Conservation (phyloP, 2,113 vertebrate genomes). For the Eidolon helvum region DNA sequence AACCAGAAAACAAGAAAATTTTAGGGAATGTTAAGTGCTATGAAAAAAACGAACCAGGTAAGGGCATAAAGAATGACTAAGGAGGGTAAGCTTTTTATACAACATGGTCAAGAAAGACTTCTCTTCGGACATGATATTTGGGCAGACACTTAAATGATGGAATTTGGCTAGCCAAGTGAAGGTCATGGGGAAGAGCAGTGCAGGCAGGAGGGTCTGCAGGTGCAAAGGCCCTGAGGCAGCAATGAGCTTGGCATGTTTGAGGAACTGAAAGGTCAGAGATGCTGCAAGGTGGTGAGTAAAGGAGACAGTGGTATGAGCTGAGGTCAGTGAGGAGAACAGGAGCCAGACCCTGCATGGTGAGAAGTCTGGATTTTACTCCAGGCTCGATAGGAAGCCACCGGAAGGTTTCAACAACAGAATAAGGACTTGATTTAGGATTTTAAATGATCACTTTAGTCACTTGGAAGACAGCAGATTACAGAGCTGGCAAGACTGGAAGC, state of each 20-base stretch:
- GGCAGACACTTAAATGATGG: neutral
- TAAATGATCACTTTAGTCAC: neutral
- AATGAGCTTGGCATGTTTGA: neutral
- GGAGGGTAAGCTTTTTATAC: neutral
- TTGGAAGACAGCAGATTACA: neutral
- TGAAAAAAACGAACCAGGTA: neutral
- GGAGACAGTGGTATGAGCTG: neutral
- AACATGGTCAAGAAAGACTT: neutral
- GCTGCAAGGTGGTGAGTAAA: neutral
- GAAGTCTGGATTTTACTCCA: neutral
- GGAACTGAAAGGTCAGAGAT: neutral
- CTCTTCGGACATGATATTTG: neutral
- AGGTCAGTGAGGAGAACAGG: neutral
- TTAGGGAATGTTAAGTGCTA: neutral
- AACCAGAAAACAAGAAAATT: neutral
- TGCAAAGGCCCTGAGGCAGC: neutral
- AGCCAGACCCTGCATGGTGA: fast-evolving
- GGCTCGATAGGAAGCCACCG: neutral
- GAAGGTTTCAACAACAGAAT: neutral
- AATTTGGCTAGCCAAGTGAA: neutral
- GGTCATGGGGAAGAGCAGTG: neutral
- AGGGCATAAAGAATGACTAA: neutral
- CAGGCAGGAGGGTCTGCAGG: neutral
- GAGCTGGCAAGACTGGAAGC: neutral
- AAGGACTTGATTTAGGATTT: neutral